phyloP scores from a whole-genome alignment of 2,888 invertebrate species.

The Tetrapedia diversipes region DNA sequence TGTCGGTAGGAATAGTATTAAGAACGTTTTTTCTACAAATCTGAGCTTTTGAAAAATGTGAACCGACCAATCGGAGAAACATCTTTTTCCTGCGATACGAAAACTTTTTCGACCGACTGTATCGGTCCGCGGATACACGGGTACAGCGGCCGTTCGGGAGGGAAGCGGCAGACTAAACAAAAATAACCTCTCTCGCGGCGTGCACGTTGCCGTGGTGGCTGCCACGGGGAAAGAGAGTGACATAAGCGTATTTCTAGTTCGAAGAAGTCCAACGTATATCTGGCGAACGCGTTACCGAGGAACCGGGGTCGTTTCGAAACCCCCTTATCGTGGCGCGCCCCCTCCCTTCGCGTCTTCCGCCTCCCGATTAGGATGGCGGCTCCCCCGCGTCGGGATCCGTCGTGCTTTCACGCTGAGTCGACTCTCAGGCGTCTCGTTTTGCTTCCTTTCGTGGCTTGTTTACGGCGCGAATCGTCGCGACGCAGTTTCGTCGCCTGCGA shows the following conservation, averaged over 20 bases:
- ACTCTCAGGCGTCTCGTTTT: neutral
- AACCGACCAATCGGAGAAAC: too few relatives aligned
- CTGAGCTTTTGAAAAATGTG: too few relatives aligned
- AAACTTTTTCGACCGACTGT: too few relatives aligned
- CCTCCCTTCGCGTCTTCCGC: neutral
- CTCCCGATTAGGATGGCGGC: slow-evolving; percentile 7
- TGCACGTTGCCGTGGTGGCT: slow-evolving; percentile 49
- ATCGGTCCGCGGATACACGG: too few relatives aligned
- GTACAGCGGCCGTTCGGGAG: slow-evolving; percentile 45
- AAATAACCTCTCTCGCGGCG: slow-evolving; percentile 67
- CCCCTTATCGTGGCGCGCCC: slow-evolving; percentile 9
- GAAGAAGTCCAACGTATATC: slow-evolving; percentile 49
- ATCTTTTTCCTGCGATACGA: too few relatives aligned
- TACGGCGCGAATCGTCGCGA: neutral
- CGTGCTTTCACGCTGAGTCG: slow-evolving; percentile 8
- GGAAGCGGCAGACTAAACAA: slow-evolving; percentile 72
- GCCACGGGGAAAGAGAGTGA: slow-evolving; percentile 58
- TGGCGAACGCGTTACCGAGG: slow-evolving; percentile 19
- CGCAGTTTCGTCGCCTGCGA: slow-evolving; percentile 1
- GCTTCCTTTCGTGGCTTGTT: slow-evolving; percentile 13
- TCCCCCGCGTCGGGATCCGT: neutral
- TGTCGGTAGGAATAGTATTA: too few relatives aligned
- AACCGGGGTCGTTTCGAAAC: slow-evolving; percentile 26
- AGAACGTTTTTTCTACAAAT: too few relatives aligned
- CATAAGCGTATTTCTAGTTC: slow-evolving; percentile 63